A percentile compares a stretch with the other conserved stretches of the same genome.
phyloP scores from a whole-genome alignment of 2,797 vertebrate genomes.

The Meda fulgida region DNA sequence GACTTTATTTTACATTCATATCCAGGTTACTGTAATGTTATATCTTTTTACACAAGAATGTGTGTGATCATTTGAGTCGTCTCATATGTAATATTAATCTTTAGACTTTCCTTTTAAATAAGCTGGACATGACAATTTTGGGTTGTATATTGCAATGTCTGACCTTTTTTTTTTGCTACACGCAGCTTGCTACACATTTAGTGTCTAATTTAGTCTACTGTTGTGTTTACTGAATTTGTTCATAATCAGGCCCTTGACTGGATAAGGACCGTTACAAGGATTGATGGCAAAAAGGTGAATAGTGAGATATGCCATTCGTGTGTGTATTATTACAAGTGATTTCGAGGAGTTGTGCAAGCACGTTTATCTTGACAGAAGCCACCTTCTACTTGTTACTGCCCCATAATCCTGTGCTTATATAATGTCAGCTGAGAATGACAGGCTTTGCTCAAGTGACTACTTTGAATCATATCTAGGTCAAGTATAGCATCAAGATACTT shows the following conservation, averaged over 20 bases:
- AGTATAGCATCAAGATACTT: constrained; percentile 43
- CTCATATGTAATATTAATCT: constrained; percentile 68
- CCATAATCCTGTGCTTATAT: constrained; percentile 8
- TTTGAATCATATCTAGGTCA: constrained; percentile 35
- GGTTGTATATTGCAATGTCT: constrained; percentile 8
- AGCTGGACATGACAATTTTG: constrained; percentile 3
- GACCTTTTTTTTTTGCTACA: constrained; percentile 11
- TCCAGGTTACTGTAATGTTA: constrained; percentile 96
- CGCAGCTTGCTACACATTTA: neutral
- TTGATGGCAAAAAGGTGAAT: constrained; percentile 25
- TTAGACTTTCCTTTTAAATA: constrained; percentile 14
- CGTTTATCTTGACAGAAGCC: constrained; percentile 9
- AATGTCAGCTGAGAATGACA: constrained; percentile 26
- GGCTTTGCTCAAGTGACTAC: constrained; percentile 28
- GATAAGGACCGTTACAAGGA: constrained; percentile 8
- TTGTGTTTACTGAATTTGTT: neutral
- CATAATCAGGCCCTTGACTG: constrained; percentile 7
- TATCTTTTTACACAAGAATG: constrained; percentile 86
- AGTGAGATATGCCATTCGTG: constrained; percentile 11
- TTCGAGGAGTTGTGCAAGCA: neutral
- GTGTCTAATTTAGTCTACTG: constrained; percentile 16
- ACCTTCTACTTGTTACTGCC: neutral
- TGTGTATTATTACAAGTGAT: constrained; percentile 13
- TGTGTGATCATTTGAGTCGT: constrained; percentile 85
- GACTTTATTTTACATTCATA: constrained; percentile 67